Evolutionary conservation across 2,113 vertebrate genomes (phyloP), one percentile per base, ranked within the genome.

Genomic region (Eublepharis macularius): DNA sequence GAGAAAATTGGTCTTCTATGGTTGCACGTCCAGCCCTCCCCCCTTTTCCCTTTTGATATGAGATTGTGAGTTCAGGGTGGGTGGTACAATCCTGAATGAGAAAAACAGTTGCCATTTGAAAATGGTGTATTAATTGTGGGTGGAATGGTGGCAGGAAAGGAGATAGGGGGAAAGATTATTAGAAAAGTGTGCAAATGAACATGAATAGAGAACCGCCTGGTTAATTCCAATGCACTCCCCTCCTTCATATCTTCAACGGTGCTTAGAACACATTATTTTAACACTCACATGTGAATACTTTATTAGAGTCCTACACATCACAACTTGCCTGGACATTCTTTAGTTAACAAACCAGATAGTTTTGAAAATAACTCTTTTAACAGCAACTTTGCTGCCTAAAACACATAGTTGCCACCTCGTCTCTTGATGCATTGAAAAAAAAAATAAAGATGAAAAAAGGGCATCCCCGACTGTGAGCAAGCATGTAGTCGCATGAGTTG

Each of bases 41-140:
- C 91, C 91, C 90, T 94, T 87, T 90, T 93, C 77, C 41, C 81
- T 26, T 86, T 84, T 89, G 90, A 89, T 88, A 93, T 41, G 39
- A 34, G 77, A 92, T 85, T 88, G 69, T 57, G 51, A 41, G 39
- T 9, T 92, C 83, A 82, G 66, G 84, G 39, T 43, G 24, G 82
- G 60, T 84, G 81, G 88, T 75, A 51, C 87, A 82, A 92, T 39
- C 86, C 63, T 88, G 91, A 92, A 92, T 93, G 91, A 92, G 92
- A 92, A 91, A 94, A 91, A 76, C 86, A 90, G 81, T 82, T 85
- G 39, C 87, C 86, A 92, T 89, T 91, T 78, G 80, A 76, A 77
- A 94, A 88, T 93, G 73, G 36, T 78, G 4, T 94, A 88, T 91
- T 87, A 93, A 90, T 87, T 90, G 88, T 78, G 83, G 87, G 74